Conservation (phyloP, 2,797 vertebrate species). For the Sarcophilus harrisii region DNA sequence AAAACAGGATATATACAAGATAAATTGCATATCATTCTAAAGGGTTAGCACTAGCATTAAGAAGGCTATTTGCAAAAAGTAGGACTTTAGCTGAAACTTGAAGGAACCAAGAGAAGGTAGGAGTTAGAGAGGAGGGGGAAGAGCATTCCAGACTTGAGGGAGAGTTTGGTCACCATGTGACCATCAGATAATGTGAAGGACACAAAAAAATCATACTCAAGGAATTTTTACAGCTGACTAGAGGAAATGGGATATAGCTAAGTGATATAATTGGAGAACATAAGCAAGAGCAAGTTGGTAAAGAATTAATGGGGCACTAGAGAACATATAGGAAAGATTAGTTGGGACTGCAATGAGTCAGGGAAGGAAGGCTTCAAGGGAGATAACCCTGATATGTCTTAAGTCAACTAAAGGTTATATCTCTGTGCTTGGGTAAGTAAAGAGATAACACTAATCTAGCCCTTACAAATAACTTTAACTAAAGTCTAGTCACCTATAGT, state of each 20-base stretch:
- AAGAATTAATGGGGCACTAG: not conserved
- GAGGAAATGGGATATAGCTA: not conserved
- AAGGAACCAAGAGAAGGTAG: too few species aligned
- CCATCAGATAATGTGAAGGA: too few species aligned
- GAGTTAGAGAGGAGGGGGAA: too few species aligned
- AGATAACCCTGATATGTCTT: not conserved
- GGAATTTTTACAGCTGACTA: not conserved
- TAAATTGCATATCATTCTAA: too few species aligned
- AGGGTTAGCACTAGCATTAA: too few species aligned
- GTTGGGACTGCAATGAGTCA: not conserved
- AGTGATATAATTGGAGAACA: constrained; percentile 1
- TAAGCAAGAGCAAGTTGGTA: not conserved
- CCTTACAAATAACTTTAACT: not conserved
- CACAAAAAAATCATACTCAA: too few species aligned
- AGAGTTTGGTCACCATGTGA: too few species aligned
- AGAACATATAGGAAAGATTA: not conserved
- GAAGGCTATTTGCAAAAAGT: too few species aligned
- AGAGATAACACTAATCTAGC: constrained; percentile 14
- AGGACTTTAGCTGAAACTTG: too few species aligned
- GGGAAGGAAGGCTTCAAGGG: constrained; percentile 14
- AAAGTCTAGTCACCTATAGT: not conserved
- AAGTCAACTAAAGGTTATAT: not conserved
- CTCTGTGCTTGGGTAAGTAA: not conserved
- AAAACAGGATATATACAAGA: not conserved
- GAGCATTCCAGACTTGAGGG: too few species aligned